A percentile compares a stretch with the other conserved stretches of the same genome.
Conservation (phyloP, 2,797 vertebrate genomes). For the Diglossa cyanea region DNA sequence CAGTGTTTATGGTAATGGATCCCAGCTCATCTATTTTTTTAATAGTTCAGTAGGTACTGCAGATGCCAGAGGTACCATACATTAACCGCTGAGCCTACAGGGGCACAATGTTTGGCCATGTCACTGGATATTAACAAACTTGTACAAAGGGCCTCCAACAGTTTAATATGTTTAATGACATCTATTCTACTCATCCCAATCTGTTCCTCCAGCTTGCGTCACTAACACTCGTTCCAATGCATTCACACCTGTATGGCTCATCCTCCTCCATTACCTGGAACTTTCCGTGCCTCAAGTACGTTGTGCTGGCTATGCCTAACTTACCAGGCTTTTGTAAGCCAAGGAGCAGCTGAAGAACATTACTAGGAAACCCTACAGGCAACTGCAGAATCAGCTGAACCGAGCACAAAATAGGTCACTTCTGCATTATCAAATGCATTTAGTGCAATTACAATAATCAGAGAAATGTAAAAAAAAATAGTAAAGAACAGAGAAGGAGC, state of each 20-base stretch:
- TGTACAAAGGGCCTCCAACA: neutral
- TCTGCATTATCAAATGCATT: conserved; percentile 28
- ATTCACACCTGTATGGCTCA: neutral
- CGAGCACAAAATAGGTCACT: conserved; percentile 44
- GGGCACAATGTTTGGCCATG: neutral
- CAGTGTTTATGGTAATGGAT: neutral
- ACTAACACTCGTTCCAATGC: neutral
- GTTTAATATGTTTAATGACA: neutral
- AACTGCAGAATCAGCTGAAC: conserved; percentile 42
- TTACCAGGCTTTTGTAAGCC: neutral
- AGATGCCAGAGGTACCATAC: neutral
- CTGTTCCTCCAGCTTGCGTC: neutral
- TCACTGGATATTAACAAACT: neutral
- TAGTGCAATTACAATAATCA: conserved; percentile 21
- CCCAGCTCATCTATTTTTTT: conserved; percentile 8
- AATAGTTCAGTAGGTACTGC: neutral
- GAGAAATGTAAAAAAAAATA: neutral
- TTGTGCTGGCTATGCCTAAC: neutral
- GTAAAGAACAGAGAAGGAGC: neutral
- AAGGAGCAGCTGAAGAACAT: neutral
- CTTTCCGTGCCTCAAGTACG: neutral
- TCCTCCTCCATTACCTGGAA: neutral
- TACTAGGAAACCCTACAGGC: conserved; percentile 19
- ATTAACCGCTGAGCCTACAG: neutral
- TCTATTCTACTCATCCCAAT: neutral